Evolutionary conservation across 2,888 invertebrate genomes (phyloP).

Genomic region (Chelonus formosanus): DNA sequence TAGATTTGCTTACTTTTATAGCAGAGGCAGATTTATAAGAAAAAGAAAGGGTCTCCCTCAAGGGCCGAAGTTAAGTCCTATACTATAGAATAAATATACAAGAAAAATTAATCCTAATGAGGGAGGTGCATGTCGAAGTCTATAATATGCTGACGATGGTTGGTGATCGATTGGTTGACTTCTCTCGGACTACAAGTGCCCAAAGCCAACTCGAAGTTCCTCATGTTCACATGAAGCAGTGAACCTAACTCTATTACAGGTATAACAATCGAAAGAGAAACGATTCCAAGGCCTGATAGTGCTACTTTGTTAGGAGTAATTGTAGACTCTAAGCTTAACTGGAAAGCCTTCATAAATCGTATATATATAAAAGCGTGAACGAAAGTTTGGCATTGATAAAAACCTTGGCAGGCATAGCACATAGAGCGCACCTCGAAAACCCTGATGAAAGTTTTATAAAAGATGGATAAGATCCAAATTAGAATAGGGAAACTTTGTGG

Average conservation of each 20-base stretch:
- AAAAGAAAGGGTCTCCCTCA: too few species aligned
- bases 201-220: constrained; percentile 8
- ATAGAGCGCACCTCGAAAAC: constrained; percentile 13
- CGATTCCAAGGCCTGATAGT: background rate
- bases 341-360: constrained; percentile 16
- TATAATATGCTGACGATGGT: background rate
- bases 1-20: too few species aligned
- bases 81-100: too few species aligned
- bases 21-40: too few species aligned
- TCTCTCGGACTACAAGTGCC: background rate
- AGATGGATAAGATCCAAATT: constrained; percentile 6
- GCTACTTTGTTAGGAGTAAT: constrained; percentile 11
- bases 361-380: background rate
- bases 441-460: constrained; percentile 4
- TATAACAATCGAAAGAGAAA: background rate
- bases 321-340: constrained; percentile 16
- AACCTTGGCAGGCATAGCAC: constrained; percentile 3
- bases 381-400: constrained; percentile 9
- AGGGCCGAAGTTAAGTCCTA: too few species aligned
- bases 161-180: background rate
- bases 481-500: constrained; percentile 16
- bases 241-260: background rate
- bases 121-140: too few species aligned
- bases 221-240: background rate
- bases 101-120: too few species aligned